Evolutionary conservation across 2,797 vertebrate genomes (phyloP).

Genomic region (Hoplostethus mediterraneus): DNA sequence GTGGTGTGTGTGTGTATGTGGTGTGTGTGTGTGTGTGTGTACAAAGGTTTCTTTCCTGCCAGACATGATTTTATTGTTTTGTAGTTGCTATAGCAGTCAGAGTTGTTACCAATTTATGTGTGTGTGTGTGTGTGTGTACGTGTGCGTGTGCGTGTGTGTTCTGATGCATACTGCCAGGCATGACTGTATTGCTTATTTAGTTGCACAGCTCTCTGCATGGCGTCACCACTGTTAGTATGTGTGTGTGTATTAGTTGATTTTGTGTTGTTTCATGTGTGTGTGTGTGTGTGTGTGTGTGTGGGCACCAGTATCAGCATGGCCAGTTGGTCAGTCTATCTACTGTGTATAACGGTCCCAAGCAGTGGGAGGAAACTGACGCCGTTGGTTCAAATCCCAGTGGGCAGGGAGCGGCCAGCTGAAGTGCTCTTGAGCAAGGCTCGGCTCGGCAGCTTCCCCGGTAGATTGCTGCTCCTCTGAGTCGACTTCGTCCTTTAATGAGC

Average conservation of each 20-base stretch:
- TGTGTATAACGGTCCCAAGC: constrained; percentile 21
- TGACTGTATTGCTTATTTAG: too few species aligned
- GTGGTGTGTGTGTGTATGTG: constrained; percentile 15
- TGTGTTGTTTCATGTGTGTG: too few species aligned
- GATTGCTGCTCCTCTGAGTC: background rate
- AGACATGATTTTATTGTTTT: constrained; percentile 17
- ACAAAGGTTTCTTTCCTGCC: constrained; percentile 15
- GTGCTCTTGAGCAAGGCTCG: too few species aligned
- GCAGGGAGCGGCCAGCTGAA: too few species aligned
- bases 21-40: background rate
- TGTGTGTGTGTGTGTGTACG: background rate
- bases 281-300: background rate
- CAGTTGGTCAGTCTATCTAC: constrained; percentile 28
- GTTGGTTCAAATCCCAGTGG: too few species aligned
- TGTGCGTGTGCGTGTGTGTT: background rate
- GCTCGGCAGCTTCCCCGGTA: too few species aligned
- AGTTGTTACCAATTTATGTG: background rate
- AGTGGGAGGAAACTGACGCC: too few species aligned
- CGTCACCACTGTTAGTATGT: too few species aligned
- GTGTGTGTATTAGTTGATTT: too few species aligned
- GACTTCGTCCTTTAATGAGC: background rate
- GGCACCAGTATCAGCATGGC: background rate
- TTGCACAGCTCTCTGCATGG: too few species aligned
- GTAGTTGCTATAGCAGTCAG: background rate
- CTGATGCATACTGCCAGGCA: background rate